Evolutionary conservation across 1,140 invertebrate species (phyloP).

Genomic region (Hylaeus anthracinus): DNA sequence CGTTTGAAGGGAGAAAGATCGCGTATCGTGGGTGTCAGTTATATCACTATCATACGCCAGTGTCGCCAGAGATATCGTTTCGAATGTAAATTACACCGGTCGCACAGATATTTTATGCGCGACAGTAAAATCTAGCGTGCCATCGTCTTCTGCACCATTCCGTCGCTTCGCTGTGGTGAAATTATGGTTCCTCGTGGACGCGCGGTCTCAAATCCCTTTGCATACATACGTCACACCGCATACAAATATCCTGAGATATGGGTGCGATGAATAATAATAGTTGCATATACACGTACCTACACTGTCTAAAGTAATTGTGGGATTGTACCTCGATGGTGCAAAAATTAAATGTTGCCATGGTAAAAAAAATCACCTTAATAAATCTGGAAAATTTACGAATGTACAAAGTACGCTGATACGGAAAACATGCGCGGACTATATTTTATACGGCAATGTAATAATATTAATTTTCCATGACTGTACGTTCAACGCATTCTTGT

Average conservation of each 20-base stretch:
- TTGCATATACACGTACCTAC: too few species aligned
- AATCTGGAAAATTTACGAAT: too few species aligned
- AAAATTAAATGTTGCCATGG: too few species aligned
- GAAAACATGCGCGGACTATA: too few species aligned
- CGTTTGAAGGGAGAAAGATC: neutral
- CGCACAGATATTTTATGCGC: conserved; percentile 6
- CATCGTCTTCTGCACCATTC: neutral
- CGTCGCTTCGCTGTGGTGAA: neutral
- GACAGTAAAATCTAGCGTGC: neutral
- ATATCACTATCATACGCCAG: neutral
- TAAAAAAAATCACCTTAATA: too few species aligned
- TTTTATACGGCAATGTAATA: too few species aligned
- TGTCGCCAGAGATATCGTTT: neutral
- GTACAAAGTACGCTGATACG: too few species aligned
- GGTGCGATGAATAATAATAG: neutral
- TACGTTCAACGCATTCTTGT: too few species aligned
- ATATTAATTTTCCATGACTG: too few species aligned
- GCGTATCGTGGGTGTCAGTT: neutral
- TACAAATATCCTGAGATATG: neutral
- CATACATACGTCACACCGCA: neutral
- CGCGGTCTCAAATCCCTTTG: neutral
- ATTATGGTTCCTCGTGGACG: neutral
- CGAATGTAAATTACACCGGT: conserved; percentile 25
- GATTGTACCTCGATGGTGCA: too few species aligned
- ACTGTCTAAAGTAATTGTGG: too few species aligned